phyloP scores from a whole-genome alignment of 2,113 vertebrate genomes.

The Sinocyclocheilus maitianheensis region DNA sequence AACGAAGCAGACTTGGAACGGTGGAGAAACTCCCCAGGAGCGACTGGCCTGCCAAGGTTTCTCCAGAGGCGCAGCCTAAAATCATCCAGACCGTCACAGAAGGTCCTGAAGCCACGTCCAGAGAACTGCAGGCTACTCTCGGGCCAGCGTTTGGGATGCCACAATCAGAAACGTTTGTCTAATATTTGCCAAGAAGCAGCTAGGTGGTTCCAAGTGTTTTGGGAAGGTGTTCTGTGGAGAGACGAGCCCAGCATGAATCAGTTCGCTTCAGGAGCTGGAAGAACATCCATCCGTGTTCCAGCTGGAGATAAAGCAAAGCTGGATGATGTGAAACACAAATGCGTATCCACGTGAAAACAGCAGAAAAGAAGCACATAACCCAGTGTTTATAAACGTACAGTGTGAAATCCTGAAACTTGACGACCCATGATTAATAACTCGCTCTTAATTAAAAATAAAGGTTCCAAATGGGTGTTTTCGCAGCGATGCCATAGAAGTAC shows the following conservation, averaged over 20 bases:
- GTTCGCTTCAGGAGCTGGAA: background rate
- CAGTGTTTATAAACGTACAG: background rate
- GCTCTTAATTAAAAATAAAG: background rate
- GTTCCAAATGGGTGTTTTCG: no score
- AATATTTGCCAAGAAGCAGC: background rate
- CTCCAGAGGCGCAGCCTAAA: background rate
- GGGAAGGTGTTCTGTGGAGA: background rate
- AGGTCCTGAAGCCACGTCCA: background rate
- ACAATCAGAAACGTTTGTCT: background rate
- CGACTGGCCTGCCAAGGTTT: background rate
- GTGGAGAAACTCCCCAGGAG: background rate
- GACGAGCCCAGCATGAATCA: background rate
- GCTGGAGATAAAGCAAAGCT: background rate
- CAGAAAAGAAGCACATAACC: background rate
- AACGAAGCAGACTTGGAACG: conserved; percentile 4
- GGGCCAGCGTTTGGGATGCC: background rate
- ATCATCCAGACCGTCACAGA: conserved; percentile 19
- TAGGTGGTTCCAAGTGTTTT: background rate
- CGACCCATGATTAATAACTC: background rate
- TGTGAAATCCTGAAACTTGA: no score
- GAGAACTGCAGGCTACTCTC: background rate
- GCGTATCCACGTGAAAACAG: background rate
- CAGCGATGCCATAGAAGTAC: no score
- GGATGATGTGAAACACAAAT: background rate
- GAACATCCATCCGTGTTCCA: no score